Percentiles rank a stretch among this genome's conserved stretches.
These are phyloP conservation scores for Chaunax sp. DNA, from an alignment of 2,797 vertebrate genomes.

Conservation along the genomic window DNA sequence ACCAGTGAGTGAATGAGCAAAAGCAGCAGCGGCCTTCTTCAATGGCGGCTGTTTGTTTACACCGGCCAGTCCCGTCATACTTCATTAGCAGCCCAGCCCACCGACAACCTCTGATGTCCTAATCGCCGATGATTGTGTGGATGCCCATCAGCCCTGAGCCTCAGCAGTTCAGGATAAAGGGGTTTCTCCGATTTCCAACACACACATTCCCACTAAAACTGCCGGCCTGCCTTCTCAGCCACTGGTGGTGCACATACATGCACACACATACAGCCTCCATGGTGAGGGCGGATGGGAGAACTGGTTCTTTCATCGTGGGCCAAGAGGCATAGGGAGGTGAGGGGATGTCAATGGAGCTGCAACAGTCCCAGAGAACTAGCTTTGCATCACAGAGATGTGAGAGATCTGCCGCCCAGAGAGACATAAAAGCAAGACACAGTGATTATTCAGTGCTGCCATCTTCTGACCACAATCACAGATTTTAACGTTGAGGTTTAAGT, in stretches of 20 bases:
- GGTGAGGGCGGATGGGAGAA: slow-evolving; percentile 45
- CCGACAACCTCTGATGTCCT: slow-evolving; percentile 81
- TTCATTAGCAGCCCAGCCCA: slow-evolving; percentile 84
- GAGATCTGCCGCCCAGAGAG: slow-evolving; percentile 76
- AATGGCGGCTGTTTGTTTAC: slow-evolving; percentile 84
- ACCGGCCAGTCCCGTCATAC: slow-evolving; percentile 80
- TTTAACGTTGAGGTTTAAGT: background rate
- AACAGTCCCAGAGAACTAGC: slow-evolving; percentile 68
- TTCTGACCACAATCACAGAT: slow-evolving; percentile 35
- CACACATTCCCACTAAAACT: slow-evolving; percentile 61
- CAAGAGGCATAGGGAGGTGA: slow-evolving; percentile 72
- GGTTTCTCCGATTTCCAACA: slow-evolving; percentile 55
- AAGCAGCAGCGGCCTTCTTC: slow-evolving; percentile 77
- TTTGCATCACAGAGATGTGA: slow-evolving; percentile 83
- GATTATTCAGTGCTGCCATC: slow-evolving; percentile 62
- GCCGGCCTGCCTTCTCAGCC: slow-evolving; percentile 58
- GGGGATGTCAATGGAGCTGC: slow-evolving; percentile 66
- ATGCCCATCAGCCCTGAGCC: slow-evolving; percentile 67
- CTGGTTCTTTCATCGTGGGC: slow-evolving; percentile 76
- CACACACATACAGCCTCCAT: slow-evolving; percentile 40
- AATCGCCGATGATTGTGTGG: slow-evolving; percentile 73
- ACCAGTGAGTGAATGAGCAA: slow-evolving; percentile 76
- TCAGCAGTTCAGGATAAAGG: slow-evolving; percentile 69
- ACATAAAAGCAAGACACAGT: slow-evolving; percentile 49
- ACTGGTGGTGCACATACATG: slow-evolving; percentile 46